Evolutionary conservation across 2,797 vertebrate species (phyloP), one percentile per base, ranked within the genome.

Genomic region (Artibeus jamaicensis): DNA sequence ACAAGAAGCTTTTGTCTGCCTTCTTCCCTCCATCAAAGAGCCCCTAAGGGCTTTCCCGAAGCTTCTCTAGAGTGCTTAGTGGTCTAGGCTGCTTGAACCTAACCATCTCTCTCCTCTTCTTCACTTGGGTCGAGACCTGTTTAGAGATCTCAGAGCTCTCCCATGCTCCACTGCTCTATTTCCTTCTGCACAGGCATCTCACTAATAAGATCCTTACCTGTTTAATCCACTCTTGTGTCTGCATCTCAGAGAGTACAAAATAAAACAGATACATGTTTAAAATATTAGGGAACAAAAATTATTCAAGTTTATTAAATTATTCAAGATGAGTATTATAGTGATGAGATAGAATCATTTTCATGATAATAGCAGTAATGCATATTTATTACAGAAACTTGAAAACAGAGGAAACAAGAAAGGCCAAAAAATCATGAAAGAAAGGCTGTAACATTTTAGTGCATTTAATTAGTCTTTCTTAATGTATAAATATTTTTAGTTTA

Each of bases 311-410:
- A 62, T 32, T 62, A 29, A 93, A 26, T 89, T 96, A 92, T 53
- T 68, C 79, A 86, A 92, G 48, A 22, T 46, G 46, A 91, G 32
- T 29, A 42, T 73, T 84, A 65, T 50, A 79, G 18, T 91, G 53
- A 79, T 74, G 53, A 79, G 71, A 83, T 37, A 83, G 42, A 91
- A 55, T 91, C 29, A 85, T 91, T 85, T 92, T 88, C 32, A 62
- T 94, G 24, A 82, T 79, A 91, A 93, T 46, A 87, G 90, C 8
- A 85, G 53, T 59, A 91, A 91, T 88, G 73, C 34, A 85, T 91
- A 88, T 87, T 91, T 88, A 95, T 88, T 67, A 84, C 29, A 29
- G 22, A 15, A 91, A 79, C 39, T 57, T 90, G 77, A 81, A 74
- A 81, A 83, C 32, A 89, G 55, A 96, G 65, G 44, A 62, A 89